phyloP scores from a whole-genome alignment of 2,113 vertebrate species.

The Trichomycterus rosablanca region DNA sequence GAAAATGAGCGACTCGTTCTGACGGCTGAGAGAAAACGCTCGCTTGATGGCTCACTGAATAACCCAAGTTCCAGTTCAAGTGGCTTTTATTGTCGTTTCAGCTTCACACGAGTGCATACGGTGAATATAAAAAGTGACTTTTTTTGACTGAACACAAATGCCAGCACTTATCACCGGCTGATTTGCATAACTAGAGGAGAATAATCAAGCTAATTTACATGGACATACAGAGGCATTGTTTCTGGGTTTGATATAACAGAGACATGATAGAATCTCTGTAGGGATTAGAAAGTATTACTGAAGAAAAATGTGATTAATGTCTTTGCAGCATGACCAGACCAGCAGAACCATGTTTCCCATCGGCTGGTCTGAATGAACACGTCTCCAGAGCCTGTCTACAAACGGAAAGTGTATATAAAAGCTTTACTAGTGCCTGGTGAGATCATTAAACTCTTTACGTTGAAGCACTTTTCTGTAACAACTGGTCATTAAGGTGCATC shows the following conservation, averaged over 20 bases:
- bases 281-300: constrained; percentile 7
- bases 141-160: constrained; percentile 8
- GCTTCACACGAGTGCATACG: too few relatives aligned
- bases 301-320: constrained; percentile 3
- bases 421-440: neutral
- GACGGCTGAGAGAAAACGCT: constrained; percentile 20
- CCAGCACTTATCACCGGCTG: neutral
- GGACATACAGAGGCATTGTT: neutral
- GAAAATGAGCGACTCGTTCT: constrained; percentile 37
- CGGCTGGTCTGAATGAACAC: too few relatives aligned
- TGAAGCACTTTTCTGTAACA: neutral
- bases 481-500: neutral
- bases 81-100: too few relatives aligned
- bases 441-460: constrained; percentile 9
- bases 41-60: constrained; percentile 22
- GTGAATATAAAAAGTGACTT: too few relatives aligned
- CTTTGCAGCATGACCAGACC: neutral
- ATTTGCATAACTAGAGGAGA: constrained; percentile 18
- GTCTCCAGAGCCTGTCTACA: neutral
- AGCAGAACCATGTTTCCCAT: neutral
- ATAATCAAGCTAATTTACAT: constrained; percentile 9
- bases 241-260: constrained; percentile 11
- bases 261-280: neutral
- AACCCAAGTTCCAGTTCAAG: too few relatives aligned
- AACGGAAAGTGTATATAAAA: neutral